Base-by-base conservation (phyloP, 2,113 vertebrate species). In the Tringa solitaria region DNA sequence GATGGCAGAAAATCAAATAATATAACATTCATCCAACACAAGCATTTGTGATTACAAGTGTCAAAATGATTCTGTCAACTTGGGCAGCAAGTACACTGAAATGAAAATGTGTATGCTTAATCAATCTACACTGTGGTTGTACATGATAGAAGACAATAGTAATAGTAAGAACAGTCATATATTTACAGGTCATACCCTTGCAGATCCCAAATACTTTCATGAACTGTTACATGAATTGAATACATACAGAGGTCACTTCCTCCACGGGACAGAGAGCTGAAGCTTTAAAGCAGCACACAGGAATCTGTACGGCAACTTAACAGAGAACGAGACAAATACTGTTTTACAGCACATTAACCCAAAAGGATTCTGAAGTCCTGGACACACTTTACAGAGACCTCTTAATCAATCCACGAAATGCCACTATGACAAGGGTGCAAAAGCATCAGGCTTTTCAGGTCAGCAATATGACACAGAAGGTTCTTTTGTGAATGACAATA, bases 1-100 rank as follows among this genome's bases (percentile, higher is more conserved):
- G 69, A 79, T 69, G 89, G 64, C 80, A 96, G 69, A 87, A 93
- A 87, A 93, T 76, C 48, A 96, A 89, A 69, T 68, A 79, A 57
- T 82, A 61, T 89, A 95, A 96, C 73, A 65, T 68, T 92, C 64
- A 89, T 87, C 77, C 80, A 79, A 73, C 8, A 11, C 65, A 95
- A 91, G 65, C 37, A 37, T 84, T 76, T 87, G 74, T 93, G 81
- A 79, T 73, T 78, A 57, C 48, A 87, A 89, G 54, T 73, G 76
- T 95, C 82, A 77, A 86, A 93, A 81, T 67, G n/a, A 93, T 78
- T 90, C 84, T 74, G 45, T 79, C 84, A 87, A 4, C 69, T 69
- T 65, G 74, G 70, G 74, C 91, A 96, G 77, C 80, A 79, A 12
- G 84, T 61, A 67, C 57, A 57, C 53, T 72, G 45, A 89, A 87